Evolutionary conservation across 1,140 invertebrate species (phyloP).

Genomic region (Nephotettix cincticeps): DNA sequence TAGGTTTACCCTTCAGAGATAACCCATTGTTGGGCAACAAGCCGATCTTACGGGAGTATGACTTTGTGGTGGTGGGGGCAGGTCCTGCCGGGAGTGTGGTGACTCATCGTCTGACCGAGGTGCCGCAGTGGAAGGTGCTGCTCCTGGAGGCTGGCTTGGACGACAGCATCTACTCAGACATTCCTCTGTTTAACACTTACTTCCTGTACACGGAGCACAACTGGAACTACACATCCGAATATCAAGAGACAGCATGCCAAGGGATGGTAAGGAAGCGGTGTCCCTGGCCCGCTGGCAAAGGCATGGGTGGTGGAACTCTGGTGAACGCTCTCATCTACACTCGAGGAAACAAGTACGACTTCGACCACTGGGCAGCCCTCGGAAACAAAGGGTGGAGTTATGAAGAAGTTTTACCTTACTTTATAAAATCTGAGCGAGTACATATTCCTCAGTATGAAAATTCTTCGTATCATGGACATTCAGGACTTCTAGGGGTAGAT

Average conservation of each 20-base stretch:
- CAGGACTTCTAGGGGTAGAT: conserved; percentile 51
- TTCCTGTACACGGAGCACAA: conserved; percentile 35
- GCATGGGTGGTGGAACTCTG: conserved; percentile 75
- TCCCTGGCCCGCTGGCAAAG: conserved; percentile 58
- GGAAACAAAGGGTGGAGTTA: conserved; percentile 91
- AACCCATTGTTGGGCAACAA: conserved; percentile 49
- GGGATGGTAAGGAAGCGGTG: conserved; percentile 50
- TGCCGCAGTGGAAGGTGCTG: conserved; percentile 49
- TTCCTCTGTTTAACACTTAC: conserved; percentile 14
- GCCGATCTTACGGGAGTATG: conserved; percentile 61
- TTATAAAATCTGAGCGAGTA: conserved; percentile 83
- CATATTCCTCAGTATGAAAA: conserved; percentile 71
- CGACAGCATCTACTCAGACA: conserved; percentile 52
- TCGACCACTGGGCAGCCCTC: conserved; percentile 80
- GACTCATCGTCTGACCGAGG: conserved; percentile 55
- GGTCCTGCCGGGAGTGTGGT: conserved; percentile 83
- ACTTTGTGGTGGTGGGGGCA: conserved; percentile 88
- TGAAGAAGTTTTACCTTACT: conserved; percentile 80
- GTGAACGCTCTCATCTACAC: conserved; percentile 89
- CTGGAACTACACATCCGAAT: conserved; percentile 58
- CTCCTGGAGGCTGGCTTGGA: conserved; percentile 61
- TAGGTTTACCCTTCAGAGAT: conserved; percentile 36
- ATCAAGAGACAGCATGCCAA: conserved; percentile 59
- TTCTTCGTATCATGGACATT: conserved; percentile 69
- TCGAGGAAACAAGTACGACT: conserved; percentile 79